These are phyloP conservation scores for Protodeltote pygarga DNA, from an alignment of 2,888 invertebrate species.

Conservation along the genomic window DNA sequence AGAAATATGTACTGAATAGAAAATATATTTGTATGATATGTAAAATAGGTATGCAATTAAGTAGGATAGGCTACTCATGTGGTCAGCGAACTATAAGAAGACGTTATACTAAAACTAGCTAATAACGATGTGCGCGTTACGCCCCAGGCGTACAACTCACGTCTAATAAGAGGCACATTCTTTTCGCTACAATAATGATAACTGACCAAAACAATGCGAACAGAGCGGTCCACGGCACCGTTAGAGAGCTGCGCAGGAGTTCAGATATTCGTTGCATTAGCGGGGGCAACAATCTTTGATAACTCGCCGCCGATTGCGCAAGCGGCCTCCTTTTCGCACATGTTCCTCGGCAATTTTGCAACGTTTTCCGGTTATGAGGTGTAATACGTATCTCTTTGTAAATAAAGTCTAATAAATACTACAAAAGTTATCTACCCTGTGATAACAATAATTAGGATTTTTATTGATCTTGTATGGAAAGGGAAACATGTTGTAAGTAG, in stretches of 20 bases:
- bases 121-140: conserved; percentile 36
- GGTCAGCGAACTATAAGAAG: conserved; percentile 43
- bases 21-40: conserved; percentile 16
- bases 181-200: conserved; percentile 43
- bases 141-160: conserved; percentile 32
- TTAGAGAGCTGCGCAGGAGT: conserved; percentile 67
- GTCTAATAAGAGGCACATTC: conserved; percentile 47
- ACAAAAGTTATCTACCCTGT: conserved; percentile 3
- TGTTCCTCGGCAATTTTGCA: conserved; percentile 72
- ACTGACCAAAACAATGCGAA: conserved; percentile 76
- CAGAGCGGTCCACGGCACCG: conserved; percentile 65
- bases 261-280: conserved; percentile 67
- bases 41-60: conserved; percentile 28
- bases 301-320: conserved; percentile 73
- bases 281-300: conserved; percentile 79
- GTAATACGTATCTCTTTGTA: conserved; percentile 23
- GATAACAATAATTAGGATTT: not conserved
- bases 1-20: conserved; percentile 17
- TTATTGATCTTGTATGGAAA: not conserved
- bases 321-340: conserved; percentile 78
- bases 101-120: conserved; percentile 29
- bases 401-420: conserved; percentile 10
- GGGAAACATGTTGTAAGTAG: not conserved
- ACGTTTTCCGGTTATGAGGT: conserved; percentile 65
- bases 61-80: conserved; percentile 24